These are phyloP conservation scores for Pherbina coryleti DNA, from an alignment of 2,888 invertebrate species.

Conservation along the genomic window DNA sequence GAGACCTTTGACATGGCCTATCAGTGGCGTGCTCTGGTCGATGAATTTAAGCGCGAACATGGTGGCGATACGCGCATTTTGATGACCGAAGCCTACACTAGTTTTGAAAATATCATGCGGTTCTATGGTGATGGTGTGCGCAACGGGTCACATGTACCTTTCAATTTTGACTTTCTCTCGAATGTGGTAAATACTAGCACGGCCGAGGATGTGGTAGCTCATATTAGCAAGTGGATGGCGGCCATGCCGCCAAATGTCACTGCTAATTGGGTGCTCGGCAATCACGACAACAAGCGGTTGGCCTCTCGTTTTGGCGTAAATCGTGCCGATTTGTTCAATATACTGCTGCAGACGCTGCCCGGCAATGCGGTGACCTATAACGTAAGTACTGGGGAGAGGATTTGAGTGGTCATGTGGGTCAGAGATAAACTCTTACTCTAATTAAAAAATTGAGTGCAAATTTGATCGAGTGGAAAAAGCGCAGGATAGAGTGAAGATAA, in stretches of 20 bases:
- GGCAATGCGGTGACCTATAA: constrained; percentile 90
- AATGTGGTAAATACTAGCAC: constrained; percentile 66
- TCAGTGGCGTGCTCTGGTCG: constrained; percentile 73
- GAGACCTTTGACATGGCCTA: constrained; percentile 74
- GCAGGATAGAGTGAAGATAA: too few relatives aligned
- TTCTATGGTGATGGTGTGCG: constrained; percentile 72
- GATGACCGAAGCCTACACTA: constrained; percentile 76
- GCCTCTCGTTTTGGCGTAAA: constrained; percentile 78
- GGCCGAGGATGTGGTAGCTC: constrained; percentile 65
- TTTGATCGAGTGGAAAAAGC: too few relatives aligned
- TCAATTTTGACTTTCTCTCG: constrained; percentile 76
- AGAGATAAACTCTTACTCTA: too few relatives aligned
- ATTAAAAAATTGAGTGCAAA: too few relatives aligned
- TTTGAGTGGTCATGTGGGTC: too few relatives aligned
- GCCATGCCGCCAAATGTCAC: constrained; percentile 73
- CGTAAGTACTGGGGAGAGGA: constrained; percentile 62
- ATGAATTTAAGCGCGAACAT: constrained; percentile 68
- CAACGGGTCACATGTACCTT: constrained; percentile 75
- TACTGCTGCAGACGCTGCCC: constrained; percentile 84
- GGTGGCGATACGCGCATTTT: constrained; percentile 71
- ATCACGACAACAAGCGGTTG: constrained; percentile 81
- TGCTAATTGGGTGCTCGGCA: constrained; percentile 80
- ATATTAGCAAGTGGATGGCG: constrained; percentile 73
- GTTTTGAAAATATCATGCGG: constrained; percentile 72
- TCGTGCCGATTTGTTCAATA: constrained; percentile 83